Conservation (phyloP, 37 sponge, comb jelly and placozoan species). For the Spongia lamella region DNA sequence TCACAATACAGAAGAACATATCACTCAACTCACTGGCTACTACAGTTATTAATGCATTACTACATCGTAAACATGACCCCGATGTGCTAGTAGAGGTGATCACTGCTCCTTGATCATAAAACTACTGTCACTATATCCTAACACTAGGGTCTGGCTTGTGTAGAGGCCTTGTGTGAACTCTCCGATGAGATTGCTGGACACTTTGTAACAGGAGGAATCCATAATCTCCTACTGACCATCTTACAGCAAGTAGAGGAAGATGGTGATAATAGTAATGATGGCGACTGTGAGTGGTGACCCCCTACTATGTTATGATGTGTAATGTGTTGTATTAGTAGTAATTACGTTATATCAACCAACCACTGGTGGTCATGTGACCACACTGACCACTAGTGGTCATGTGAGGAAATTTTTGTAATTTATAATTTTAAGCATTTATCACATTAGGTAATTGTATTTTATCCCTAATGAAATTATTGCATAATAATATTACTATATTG, state of each 20-base stretch:
- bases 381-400: too few species aligned
- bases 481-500: too few species aligned
- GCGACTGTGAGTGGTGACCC: conserved; percentile 8
- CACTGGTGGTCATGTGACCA: too few species aligned
- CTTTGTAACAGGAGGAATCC: conserved; percentile 39
- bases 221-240: conserved; percentile 28
- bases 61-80: conserved; percentile 8
- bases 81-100: conserved; percentile 40
- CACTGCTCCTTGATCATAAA: too few species aligned
- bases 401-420: too few species aligned
- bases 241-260: conserved; percentile 12
- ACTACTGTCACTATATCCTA: too few species aligned
- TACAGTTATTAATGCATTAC: conserved; percentile 24
- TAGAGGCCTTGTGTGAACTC: conserved; percentile 7
- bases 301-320: neutral
- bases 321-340: conserved; percentile 10
- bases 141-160: conserved; percentile 34
- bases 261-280: conserved; percentile 5
- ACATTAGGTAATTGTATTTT: too few species aligned
- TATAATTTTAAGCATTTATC: neutral
- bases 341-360: too few species aligned
- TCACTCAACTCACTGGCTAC: conserved; percentile 16
- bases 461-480: too few species aligned
- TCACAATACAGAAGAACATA: neutral
- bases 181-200: conserved; percentile 37